Percentiles rank a stretch among this genome's conserved stretches.
Evolutionary conservation across 2,888 invertebrate species (phyloP).

Genomic region (Hypsopygia costalis): DNA sequence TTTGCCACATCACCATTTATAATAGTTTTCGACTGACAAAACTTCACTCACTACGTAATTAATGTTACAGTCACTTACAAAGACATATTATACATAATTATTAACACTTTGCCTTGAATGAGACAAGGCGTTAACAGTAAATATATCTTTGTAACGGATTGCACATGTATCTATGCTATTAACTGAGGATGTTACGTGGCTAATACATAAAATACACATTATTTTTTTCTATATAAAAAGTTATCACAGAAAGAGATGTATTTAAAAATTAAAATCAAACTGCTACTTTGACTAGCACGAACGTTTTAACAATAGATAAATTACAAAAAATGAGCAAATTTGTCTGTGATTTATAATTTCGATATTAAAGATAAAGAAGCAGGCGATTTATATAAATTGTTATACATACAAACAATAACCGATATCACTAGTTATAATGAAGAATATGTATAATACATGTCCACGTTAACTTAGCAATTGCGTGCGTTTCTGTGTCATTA

Average conservation of each 20-base stretch:
- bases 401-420: not conserved
- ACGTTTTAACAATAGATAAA: conserved; percentile 30
- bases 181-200: conserved; percentile 65
- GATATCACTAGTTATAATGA: not conserved
- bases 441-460: not conserved
- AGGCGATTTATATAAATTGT: not conserved
- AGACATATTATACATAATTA: no score
- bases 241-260: conserved; percentile 68
- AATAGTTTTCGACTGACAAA: no score
- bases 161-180: conserved; percentile 10
- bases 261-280: conserved; percentile 51
- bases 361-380: not conserved
- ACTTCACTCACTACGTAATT: no score
- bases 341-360: conserved; percentile 5
- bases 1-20: no score
- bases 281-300: conserved; percentile 68
- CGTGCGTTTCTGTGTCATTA: no score
- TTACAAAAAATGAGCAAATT: conserved; percentile 36
- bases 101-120: no score
- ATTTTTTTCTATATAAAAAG: conserved; percentile 61
- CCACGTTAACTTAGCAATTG: conserved; percentile 10
- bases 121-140: no score
- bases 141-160: no score
- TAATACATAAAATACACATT: conserved; percentile 48
- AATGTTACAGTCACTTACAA: no score